These are phyloP conservation scores for Taeniopygia guttata DNA, from an alignment of 2,797 vertebrate species.

Conservation along the genomic window DNA sequence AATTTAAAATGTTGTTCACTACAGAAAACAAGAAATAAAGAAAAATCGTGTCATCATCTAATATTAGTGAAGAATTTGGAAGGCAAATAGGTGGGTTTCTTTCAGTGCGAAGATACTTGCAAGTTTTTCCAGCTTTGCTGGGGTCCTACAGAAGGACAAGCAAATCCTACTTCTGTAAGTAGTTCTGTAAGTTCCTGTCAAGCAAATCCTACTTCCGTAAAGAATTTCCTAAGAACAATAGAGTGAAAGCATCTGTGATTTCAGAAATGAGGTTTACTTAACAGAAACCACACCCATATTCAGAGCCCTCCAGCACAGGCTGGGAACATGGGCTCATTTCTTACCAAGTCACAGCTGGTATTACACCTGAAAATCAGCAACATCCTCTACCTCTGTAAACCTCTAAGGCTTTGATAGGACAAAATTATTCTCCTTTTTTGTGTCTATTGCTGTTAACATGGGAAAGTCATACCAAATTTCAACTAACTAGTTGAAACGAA, in stretches of 20 bases:
- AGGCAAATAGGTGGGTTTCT: not conserved
- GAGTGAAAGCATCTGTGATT: not conserved
- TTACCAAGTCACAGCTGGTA: not conserved
- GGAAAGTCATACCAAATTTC: not conserved
- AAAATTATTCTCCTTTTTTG: not conserved
- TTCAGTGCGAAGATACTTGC: not conserved
- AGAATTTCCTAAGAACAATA: not conserved
- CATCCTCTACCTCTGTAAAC: not conserved
- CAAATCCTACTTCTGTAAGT: not conserved
- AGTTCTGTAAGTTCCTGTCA: not conserved
- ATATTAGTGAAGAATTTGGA: not conserved
- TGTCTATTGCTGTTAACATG: not conserved
- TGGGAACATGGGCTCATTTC: not conserved
- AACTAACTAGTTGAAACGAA: not conserved
- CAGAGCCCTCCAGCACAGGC: not conserved
- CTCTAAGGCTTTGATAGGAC: not conserved
- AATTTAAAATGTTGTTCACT: constrained; percentile 19
- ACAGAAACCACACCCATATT: not conserved
- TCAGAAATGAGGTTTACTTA: not conserved
- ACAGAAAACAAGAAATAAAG: not conserved
- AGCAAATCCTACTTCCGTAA: not conserved
- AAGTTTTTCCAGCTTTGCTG: not conserved
- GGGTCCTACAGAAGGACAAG: not conserved
- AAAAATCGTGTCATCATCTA: not conserved
- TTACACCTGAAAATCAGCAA: not conserved